Base-by-base conservation (phyloP, 1,140 invertebrate species). In the Idris sp. region DNA sequence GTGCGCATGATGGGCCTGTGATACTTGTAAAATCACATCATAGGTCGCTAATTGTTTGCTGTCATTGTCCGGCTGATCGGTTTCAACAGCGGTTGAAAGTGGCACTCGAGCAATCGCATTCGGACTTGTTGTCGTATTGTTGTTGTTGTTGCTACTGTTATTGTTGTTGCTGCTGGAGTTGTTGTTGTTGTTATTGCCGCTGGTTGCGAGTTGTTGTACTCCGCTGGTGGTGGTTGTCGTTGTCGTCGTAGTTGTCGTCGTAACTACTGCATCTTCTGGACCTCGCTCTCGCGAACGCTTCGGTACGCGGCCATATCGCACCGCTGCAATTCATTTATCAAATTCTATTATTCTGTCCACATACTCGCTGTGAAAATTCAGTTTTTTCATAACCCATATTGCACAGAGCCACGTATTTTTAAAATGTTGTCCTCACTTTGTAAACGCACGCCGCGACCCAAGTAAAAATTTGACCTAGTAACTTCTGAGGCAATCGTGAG, bases 291-390 rank as follows among this genome's bases (percentile, higher is more conserved):
- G 90, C 11, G 95, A 94, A 77, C 96, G 90, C 87, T 98, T 98
- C 36, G 97, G 97, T 58, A 98, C 96, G 53, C 97, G 91, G 38
- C 97, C 97, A 89, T 98, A 98, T 79, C 97, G 90, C 36, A 98
- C 97, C 82, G 97, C 97, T 98, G 89, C 25, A 88, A 89, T 53
- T 64, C 35, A 62, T 49, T 40, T 9, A 51, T 30, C 16, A 38
- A 3, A 48, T 2, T 58, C 1, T n/a, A 61, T 40, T 48, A 49
- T 61, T 61, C 25, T 13, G 18, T 22, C 2, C 25, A 43, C 26
- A 18, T 41, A 5, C 2, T 1, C 13, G 18, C 19, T 4, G n/a
- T 9, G 33, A 38, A 2, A 38, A 19, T 19, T 51, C 33, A 51
- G 19, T 13, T 38, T 51, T 51, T 51, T 51, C 31, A 51, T 40